Evolutionary conservation across 2,888 invertebrate genomes (phyloP), one percentile per base, ranked within the genome.

Genomic region (Bombylius discolor): DNA sequence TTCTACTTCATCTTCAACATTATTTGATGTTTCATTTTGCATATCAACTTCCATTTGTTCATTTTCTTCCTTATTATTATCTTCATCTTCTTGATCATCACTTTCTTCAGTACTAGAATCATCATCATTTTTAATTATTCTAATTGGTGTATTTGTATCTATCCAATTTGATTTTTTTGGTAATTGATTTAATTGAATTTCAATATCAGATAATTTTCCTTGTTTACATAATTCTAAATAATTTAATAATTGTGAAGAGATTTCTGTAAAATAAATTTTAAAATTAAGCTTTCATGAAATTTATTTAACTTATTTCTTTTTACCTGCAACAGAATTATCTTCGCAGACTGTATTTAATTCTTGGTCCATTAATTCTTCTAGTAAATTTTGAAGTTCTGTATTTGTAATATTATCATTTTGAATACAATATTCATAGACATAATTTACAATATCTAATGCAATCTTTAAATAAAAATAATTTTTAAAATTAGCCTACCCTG

Each of bases 291-390:
- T 33, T 32, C 47, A 33, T 33, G 13, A 34, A 36, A 23, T 23
- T 23, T 23, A 23, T 51, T 48, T 52, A 14, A 11, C 11, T 36
- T 34, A 48, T 47, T 39, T 34, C 8, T 50, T 45, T 23, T 23
- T 45, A 81, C 82, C 83, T 72, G 76, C 78, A 34, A 83, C 80
- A 13, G 85, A 85, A 62, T 79, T 77, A 65, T 86, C 86, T 71
- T 85, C 84, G 66, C 85, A 85, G 6, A 82, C 76, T 36, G 85
- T 85, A 58, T 84, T 79, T 70, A 86, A 85, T 65, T 85, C 83
- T 65, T 85, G 81, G 68, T 86, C 85, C 80, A 86, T 81, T 36
- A 85, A 73, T 62, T 85, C 85, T 64, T 84, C 84, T 33, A 87
- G 66, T 0, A 81, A 76, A 64, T 84, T 83, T 47, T 79, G 76